Evolutionary conservation across 2,888 invertebrate genomes (phyloP).

Genomic region (Drosophila anceps): DNA sequence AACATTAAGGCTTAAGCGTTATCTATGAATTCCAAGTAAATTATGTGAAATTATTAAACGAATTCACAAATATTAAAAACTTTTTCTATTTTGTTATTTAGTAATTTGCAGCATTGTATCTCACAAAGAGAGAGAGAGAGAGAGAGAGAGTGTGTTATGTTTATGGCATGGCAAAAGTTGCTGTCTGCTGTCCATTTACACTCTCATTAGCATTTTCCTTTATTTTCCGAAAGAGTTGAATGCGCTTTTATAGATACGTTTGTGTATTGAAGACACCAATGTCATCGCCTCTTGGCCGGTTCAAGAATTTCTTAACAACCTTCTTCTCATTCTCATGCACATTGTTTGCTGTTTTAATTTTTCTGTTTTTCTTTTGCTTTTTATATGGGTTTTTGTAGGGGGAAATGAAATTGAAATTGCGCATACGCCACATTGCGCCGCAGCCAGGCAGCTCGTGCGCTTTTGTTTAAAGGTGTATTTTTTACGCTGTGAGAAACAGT

Average conservation of each 20-base stretch:
- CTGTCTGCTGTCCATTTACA: background rate
- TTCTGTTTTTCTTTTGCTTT: background rate
- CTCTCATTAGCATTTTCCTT: slow-evolving; percentile 11
- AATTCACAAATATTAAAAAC: too few relatives aligned
- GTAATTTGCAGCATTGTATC: too few relatives aligned
- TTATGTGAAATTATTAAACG: too few relatives aligned
- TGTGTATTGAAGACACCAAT: slow-evolving; percentile 36
- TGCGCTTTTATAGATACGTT: slow-evolving; percentile 48
- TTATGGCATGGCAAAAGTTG: background rate
- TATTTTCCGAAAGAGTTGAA: slow-evolving; percentile 48
- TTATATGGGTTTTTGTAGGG: background rate
- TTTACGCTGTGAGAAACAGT: slow-evolving; percentile 49
- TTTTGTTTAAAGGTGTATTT: slow-evolving; percentile 59
- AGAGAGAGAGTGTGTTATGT: too few relatives aligned
- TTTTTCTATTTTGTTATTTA: too few relatives aligned
- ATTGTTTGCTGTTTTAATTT: slow-evolving; percentile 35
- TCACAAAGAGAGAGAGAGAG: too few relatives aligned
- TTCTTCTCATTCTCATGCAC: slow-evolving; percentile 22
- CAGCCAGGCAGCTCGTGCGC: slow-evolving; percentile 38
- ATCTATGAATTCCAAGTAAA: too few relatives aligned
- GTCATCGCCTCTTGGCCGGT: slow-evolving; percentile 43
- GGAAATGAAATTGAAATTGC: slow-evolving; percentile 59
- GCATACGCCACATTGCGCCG: slow-evolving; percentile 46
- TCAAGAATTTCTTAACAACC: slow-evolving; percentile 57
- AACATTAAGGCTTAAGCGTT: background rate